Evolutionary conservation across 1,140 invertebrate species (phyloP), one percentile per base, ranked within the genome.

Genomic region (Drosophila grimshawi): DNA sequence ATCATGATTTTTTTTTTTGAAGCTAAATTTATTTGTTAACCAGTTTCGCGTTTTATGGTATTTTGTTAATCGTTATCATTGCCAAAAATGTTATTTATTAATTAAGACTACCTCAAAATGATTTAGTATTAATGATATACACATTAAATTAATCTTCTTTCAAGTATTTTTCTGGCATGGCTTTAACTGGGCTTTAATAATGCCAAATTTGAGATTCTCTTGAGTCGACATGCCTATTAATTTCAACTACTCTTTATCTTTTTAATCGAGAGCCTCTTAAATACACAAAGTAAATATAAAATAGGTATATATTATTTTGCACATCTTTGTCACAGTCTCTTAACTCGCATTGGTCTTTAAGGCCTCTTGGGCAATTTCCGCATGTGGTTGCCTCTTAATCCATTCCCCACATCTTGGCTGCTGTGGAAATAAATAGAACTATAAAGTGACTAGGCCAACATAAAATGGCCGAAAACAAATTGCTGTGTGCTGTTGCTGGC

Each of bases 401-500:
- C 33, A 32, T 30, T 19, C 37, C 10, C 41, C 48, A 32, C 57
- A 46, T 60, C 4, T 65, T n/a, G 11, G 33, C 29, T 39, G 41
- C 69, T 57, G 41, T 33, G 29, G 29, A 73, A 61, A 73, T 73
- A 68, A 73, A 73, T 68, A 73, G 64, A 68, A 73, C 70, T 73
- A 73, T 73, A 73, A 73, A 73, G 64, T 67, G 64, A 73, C 56
- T 73, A 55, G 59, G 51, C 59, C 59, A 19, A 60, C 45, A 60
- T 46, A 46, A 63, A 55, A 69, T 46, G 39, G 48, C 48, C 62
- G 52, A 65, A 61, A 55, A 68, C 70, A 73, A 73, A 73, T 73
- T 73, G 48, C 49, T 63, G 49, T 63, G 35, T 37, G n/a, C 37
- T 4, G 35, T 8, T 64, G 29, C 32, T 57, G 33, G n/a, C 2